phyloP scores from a whole-genome alignment of 2,113 vertebrate genomes.

The Numida meleagris region DNA sequence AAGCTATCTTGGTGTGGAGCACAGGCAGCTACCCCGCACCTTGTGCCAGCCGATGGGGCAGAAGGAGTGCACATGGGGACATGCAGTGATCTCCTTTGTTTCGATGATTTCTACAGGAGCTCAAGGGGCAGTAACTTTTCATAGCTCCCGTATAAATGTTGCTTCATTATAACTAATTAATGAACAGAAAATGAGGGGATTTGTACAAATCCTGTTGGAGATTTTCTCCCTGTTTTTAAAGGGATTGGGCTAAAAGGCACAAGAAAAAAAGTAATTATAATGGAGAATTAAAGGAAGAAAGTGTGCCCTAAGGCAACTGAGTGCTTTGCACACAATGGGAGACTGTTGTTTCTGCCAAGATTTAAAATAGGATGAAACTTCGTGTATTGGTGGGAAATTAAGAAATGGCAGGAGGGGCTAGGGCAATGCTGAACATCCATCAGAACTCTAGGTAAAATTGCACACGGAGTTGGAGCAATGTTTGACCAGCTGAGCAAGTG shows the following conservation, averaged over 20 bases:
- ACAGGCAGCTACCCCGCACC: background rate
- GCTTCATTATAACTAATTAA: constrained; percentile 38
- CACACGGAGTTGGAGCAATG: background rate
- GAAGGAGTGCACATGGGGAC: background rate
- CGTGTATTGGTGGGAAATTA: background rate
- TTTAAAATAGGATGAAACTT: background rate
- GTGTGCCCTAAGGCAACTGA: background rate
- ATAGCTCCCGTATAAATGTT: background rate
- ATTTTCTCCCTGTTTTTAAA: background rate
- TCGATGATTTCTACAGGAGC: background rate
- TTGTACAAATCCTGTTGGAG: constrained; percentile 20
- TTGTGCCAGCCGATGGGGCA: background rate
- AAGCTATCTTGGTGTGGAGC: background rate
- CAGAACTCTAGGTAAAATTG: background rate
- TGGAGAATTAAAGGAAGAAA: background rate
- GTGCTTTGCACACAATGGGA: background rate
- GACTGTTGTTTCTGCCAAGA: background rate
- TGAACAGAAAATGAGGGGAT: constrained; percentile 26
- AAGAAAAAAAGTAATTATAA: constrained; percentile 41
- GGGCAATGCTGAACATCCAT: background rate
- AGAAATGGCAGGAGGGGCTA: background rate
- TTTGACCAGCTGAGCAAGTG: background rate
- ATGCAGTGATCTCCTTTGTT: background rate
- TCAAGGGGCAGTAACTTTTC: background rate
- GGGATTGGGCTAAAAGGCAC: background rate